Percentiles rank a stretch among this genome's conserved stretches.
These are phyloP conservation scores for Megastigmus dorsalis DNA, from an alignment of 2,888 invertebrate species.

Conservation along the genomic window DNA sequence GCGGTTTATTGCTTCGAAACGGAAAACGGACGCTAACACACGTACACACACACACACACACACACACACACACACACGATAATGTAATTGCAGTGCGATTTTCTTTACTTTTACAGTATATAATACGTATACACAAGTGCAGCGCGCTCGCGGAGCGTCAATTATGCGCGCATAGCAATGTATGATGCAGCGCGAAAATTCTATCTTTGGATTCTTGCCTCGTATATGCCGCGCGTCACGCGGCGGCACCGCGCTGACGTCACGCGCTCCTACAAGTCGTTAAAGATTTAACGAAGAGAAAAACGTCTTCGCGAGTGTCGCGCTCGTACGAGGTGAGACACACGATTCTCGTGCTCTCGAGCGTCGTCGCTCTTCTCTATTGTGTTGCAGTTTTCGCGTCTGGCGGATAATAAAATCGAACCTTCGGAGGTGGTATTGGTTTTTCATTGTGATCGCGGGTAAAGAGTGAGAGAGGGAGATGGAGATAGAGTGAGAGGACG, in stretches of 20 bases:
- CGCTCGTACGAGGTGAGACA: neutral
- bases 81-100: conserved; percentile 17
- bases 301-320: neutral
- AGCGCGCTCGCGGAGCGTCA: neutral
- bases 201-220: conserved; percentile 25
- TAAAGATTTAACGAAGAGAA: conserved; percentile 24
- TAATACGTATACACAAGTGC: conserved; percentile 7
- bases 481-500: no score
- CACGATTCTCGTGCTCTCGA: neutral
- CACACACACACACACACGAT: neutral
- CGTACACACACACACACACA: neutral
- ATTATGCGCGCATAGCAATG: neutral
- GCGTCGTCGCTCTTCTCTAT: neutral
- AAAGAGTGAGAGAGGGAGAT: no score
- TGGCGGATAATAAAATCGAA: neutral
- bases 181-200: neutral
- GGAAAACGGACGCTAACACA: conserved; percentile 16
- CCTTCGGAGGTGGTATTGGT: neutral
- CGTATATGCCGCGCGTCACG: neutral
- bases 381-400: no score
- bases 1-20: conserved; percentile 35
- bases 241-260: conserved; percentile 2
- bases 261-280: neutral
- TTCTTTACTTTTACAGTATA: conserved; percentile 18
- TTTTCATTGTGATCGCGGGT: neutral